phyloP scores from a whole-genome alignment of 2,797 vertebrate genomes.

The Acridotheres tristis region DNA sequence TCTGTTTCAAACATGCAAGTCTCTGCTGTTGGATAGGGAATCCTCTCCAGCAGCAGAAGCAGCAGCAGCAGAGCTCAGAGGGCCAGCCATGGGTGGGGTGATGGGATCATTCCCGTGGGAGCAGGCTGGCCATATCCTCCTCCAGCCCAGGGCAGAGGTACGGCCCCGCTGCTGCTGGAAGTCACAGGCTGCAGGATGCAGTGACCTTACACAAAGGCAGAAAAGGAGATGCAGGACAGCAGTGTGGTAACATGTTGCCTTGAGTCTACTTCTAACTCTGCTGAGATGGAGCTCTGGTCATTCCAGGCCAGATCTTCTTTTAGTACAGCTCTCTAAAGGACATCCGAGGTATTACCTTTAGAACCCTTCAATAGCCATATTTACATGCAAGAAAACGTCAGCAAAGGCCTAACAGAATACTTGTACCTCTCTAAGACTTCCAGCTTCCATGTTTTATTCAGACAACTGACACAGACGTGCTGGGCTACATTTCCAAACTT shows the following conservation, averaged over 20 bases:
- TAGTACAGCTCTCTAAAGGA: constrained; percentile 9
- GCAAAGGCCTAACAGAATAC: constrained; percentile 25
- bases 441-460: constrained; percentile 47
- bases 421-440: constrained; percentile 63
- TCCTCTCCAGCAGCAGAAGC: neutral
- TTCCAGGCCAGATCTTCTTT: neutral
- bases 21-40: neutral
- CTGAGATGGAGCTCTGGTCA: constrained; percentile 48
- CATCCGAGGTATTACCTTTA: constrained; percentile 25
- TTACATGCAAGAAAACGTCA: constrained; percentile 44
- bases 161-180: neutral
- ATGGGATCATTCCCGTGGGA: neutral
- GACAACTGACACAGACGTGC: constrained; percentile 5
- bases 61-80: neutral
- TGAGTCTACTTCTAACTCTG: constrained; percentile 47
- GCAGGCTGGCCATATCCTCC: neutral
- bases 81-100: neutral
- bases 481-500: constrained; percentile 50
- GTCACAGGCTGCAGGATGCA: neutral
- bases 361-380: constrained; percentile 66
- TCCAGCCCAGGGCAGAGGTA: neutral
- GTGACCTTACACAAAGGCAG: neutral
- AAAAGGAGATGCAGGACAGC: constrained; percentile 37
- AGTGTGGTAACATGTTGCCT: constrained; percentile 34
- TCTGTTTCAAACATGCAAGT: neutral